Percentiles rank a stretch among this genome's conserved stretches.
Conservation (phyloP, 2,797 vertebrate genomes). For the Sebastes paucispinis region DNA sequence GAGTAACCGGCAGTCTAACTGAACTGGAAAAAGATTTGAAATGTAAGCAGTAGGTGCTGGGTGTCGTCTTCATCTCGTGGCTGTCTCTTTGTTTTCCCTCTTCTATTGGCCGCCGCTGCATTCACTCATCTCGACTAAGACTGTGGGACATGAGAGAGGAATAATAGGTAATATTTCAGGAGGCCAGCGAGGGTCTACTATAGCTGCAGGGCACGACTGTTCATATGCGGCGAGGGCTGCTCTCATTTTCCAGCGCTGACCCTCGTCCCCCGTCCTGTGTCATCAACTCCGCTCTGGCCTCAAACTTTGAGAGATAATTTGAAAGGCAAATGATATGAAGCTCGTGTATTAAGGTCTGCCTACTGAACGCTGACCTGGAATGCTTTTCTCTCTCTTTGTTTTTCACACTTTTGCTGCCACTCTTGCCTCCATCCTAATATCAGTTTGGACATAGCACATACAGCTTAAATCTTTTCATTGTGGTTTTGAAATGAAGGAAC, state of each 20-base stretch:
- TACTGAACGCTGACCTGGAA: constrained; percentile 35
- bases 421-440: not conserved
- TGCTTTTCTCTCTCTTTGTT: not conserved
- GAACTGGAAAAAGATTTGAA: constrained; percentile 20
- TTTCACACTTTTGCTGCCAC: not conserved
- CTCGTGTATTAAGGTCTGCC: constrained; percentile 12
- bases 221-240: constrained; percentile 50
- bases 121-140: constrained; percentile 62
- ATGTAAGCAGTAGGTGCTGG: constrained; percentile 35
- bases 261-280: constrained; percentile 36
- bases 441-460: not conserved
- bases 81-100: constrained; percentile 35
- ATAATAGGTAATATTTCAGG: constrained; percentile 71
- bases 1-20: constrained; percentile 6
- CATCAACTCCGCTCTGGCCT: constrained; percentile 48
- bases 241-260: constrained; percentile 55
- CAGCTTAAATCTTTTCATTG: not conserved
- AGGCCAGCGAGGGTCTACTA: constrained; percentile 33
- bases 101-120: constrained; percentile 47
- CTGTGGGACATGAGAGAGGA: constrained; percentile 32
- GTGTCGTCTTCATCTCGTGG: constrained; percentile 39
- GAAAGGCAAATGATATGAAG: constrained; percentile 69
- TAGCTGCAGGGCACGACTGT: constrained; percentile 49
- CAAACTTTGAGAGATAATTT: constrained; percentile 55
- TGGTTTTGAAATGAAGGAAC: not conserved